Base-by-base conservation (phyloP, 2,797 vertebrate species). In the Acanthurus lineatus region DNA sequence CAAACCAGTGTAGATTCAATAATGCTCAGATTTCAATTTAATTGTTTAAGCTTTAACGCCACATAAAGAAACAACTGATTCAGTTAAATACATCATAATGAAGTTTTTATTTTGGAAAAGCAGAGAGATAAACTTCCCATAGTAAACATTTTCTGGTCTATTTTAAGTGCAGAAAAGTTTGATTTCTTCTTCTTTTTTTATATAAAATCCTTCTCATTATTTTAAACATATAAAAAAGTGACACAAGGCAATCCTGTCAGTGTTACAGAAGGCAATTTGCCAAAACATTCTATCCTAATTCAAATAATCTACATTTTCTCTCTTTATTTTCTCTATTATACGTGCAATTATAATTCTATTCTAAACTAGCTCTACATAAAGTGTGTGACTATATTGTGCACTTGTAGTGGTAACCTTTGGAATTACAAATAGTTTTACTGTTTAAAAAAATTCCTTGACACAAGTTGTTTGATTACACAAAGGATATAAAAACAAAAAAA, bases 181-280 rank as follows among this genome's bases (percentile, higher is more conserved):
- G 54, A 85, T 86, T 88, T 89, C 65, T 89, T 88, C 47, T 87
- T 35, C 4, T 42, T 42, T 90, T 49, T 92, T 88, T 68, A 89
- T 95, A 94, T 93, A 95, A 96, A 96, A 95, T 93, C 91, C 89
- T 89, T 91, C 91, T 91, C 83, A 85, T 92, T 57, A 89, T 85
- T 88, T 93, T 91, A 88, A 92, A 93, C 71, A 90, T 95, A 95
- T 95, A 95, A 94, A 96, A 94, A 95, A 94, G 92, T 94, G 93
- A 95, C 93, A 95, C 94, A 95, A 94, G 94, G 95, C 94, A 94
- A 90, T 93, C 93, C 86, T 91, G 90, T 94, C 94, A 92, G 93
- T 93, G 91, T 92, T 94, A 94, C 89, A 91, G 94, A 95, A 94
- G 94, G 94, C 95, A 88, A 91, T 92, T 84, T 89, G 93, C 93